Conservation (phyloP, 2,888 invertebrate species). For the Dryococelus australis region DNA sequence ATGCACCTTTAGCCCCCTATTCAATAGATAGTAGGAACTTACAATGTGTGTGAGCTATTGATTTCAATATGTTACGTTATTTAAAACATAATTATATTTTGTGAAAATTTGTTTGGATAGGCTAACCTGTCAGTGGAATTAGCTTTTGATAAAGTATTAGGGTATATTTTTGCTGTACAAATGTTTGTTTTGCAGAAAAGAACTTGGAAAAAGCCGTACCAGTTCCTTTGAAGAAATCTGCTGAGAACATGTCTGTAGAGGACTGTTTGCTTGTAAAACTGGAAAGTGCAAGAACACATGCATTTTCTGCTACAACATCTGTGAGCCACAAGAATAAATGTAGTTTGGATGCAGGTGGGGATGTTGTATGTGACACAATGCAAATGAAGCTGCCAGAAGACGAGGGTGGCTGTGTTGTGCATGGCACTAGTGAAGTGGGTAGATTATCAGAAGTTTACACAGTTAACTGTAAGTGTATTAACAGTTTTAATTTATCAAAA, state of each 20-base stretch:
- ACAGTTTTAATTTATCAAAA: background rate
- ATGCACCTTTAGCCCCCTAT: no score
- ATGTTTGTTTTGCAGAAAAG: background rate
- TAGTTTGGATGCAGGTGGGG: background rate
- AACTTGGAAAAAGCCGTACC: background rate
- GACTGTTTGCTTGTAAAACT: background rate
- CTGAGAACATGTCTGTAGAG: background rate
- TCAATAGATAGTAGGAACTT: no score
- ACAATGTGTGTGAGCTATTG: no score
- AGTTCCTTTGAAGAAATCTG: background rate
- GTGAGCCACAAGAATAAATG: background rate
- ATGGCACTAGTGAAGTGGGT: background rate
- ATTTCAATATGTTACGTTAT: no score
- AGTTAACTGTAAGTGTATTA: background rate
- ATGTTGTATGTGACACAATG: background rate
- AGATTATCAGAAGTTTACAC: background rate
- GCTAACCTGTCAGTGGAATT: no score
- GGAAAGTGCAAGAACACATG: background rate
- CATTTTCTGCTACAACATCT: background rate
- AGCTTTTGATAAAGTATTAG: no score
- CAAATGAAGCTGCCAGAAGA: background rate
- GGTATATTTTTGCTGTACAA: no score
- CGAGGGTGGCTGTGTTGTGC: background rate
- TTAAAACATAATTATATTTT: no score
- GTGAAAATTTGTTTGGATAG: no score